Evolutionary conservation across 37 sponge, comb jelly and placozoan genomes (phyloP), one percentile per base, ranked within the genome.

Genomic region (Sycon ciliatum): DNA sequence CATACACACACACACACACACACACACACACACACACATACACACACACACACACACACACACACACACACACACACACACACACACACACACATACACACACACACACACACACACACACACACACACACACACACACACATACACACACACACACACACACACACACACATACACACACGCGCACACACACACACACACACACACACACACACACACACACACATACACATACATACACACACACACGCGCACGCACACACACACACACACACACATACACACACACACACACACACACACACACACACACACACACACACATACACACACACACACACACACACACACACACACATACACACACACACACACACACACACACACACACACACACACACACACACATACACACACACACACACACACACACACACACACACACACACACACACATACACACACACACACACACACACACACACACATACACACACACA

Each of bases 231-330:
- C 2, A 64, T 32, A 29, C 33, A 24, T 32, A 31, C 3, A 64
- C 3, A 64, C 2, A 64, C 32, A 29, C 33, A 24, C 32, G 20
- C 3, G 28, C 32, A 31, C 20, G 3, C 65, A 4, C 33, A 64
- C 32, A 64, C 33, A 64, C 65, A 64, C 33, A 64, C 65, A 64
- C 33, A 64, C 65, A 7, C 33, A 64, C 65, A 64, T 20, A 64
- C 65, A 4, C 33, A 64, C 65, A 4, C 33, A 4, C 65, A 64
- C 33, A 64, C 65, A 64, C 65, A 64, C 65, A 64, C 65, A 64
- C 65, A 32, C 33, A 64, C 65, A 64, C 65, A 64, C 65, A 64
- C 65, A 64, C 65, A 64, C 65, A 64, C 65, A 64, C 65, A 64
- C 65, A 64, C 65, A 64, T 31, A 64, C 65, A 64, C 65, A 64